Base-by-base conservation (phyloP, 2,888 invertebrate species). In the Pandemis heparana region DNA sequence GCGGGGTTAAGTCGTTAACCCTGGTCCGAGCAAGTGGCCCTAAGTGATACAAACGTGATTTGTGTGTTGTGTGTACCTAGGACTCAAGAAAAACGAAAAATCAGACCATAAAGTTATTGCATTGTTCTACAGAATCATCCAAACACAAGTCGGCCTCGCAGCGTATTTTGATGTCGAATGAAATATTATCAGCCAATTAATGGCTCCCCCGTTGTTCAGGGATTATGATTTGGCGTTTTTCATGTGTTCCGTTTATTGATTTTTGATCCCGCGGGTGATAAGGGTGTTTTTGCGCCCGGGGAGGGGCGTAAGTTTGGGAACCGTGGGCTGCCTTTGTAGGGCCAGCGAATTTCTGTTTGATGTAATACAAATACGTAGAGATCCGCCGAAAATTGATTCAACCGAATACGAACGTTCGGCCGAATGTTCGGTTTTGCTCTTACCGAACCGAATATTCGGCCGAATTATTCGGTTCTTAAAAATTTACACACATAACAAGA, bases 171-270 rank as follows among this genome's bases (percentile, higher is more conserved):
- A 46, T 23, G 18, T 23, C 63, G 63, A 63, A 46, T 63, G 63
- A 63, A 63, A 63, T 63, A 63, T 63, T 43, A 43, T 46, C 23
- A 18, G 14, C 23, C n/a, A 46, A 46, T 63, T 63, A 63, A 63
- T 63, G 46, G 63, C 46, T 46, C 23, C 14, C 23, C 63, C 46
- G 46, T 38, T 38, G 60, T 60, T 63, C 46, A 12, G 63, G 56
- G 23, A 46, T 46, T 63, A 63, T 63, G 63, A 63, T 63, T 63
- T 63, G 63, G 63, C 63, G 8, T 14, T 63, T 63, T 63, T 46
- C 63, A 63, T 63, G 43, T 43, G 46, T 63, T 63, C 63, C 56
- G 43, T 63, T 43, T 43, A 63, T 46, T 63, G 63, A 46, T 63
- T 63, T 63, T 38, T 63, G 43, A 56, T 56, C 56, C 56, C 56